Base-by-base conservation (phyloP, 1,140 invertebrate genomes). In the Carposina sasakii region DNA sequence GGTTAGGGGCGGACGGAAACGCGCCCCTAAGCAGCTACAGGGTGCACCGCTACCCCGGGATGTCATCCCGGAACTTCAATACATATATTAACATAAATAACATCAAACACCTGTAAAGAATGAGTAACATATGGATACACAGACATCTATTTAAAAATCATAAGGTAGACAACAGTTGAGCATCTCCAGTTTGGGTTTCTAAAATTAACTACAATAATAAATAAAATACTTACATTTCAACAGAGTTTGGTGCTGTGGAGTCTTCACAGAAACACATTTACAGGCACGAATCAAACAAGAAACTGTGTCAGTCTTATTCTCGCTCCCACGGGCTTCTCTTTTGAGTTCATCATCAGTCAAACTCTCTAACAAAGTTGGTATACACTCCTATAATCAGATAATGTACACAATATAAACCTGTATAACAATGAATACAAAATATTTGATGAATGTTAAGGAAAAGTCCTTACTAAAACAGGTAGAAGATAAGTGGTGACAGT, bases 311-410 rank as follows among this genome's bases (percentile, higher is more conserved):
- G 94, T 96, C 81, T 96, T 96, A 36, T 94, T 93, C 87, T 98
- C 96, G 51, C 71, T 82, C 67, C 96, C 96, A 81, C 98, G 97
- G 0, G 96, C 95, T 85, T 99, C 97, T 63, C 96, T 94, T 76
- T 99, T 99, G 37, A 99, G 81, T 78, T 99, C 97, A 52, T 98
- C 97, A 82, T 99, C 97, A n/a, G 95, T 96, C 67, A 99, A 86
- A 82, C 95, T 95, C 76, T 98, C 94, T 69, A 99, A 86, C 74
- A 98, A 91, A 70, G 91, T 90, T 60, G 96, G 93, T 63, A 98
- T 93, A 73, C 95, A 92, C 88, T 96, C 93, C 95, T 96, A 62
- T 48, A 60, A 73, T 62, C 30, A 21, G 20, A 33, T 28, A 28
- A 48, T 28, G n/a, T n/a, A n/a, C n/a, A n/a, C n/a, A 12, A 10